These are phyloP conservation scores for Alectoris magna DNA, from an alignment of 2,797 vertebrate species.

Conservation along the genomic window DNA sequence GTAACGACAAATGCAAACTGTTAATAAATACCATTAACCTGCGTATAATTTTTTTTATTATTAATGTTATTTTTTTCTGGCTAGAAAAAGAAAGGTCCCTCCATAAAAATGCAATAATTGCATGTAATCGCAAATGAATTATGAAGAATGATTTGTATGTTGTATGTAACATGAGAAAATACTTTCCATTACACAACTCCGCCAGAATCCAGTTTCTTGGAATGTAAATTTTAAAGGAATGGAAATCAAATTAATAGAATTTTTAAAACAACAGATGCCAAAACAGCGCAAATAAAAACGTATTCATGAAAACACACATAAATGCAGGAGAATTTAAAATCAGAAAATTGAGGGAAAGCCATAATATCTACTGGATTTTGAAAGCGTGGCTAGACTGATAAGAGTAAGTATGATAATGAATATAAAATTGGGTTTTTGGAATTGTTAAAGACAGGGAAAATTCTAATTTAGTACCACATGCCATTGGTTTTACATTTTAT, in stretches of 20 bases:
- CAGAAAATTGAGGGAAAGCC: not conserved
- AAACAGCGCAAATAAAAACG: not conserved
- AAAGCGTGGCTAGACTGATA: slow-evolving; percentile 37
- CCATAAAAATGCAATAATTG: not conserved
- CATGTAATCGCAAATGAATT: not conserved
- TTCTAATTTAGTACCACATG: not conserved
- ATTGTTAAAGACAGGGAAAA: slow-evolving; percentile 30
- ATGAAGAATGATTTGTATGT: not conserved
- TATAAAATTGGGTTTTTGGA: slow-evolving; percentile 22
- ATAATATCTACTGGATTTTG: slow-evolving; percentile 25
- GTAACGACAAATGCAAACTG: not conserved
- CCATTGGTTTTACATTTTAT: not conserved
- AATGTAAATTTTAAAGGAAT: not conserved
- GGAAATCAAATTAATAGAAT: not conserved
- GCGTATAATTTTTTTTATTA: not conserved
- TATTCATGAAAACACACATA: not conserved
- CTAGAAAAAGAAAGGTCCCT: not conserved
- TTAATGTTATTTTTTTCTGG: not conserved
- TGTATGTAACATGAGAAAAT: not conserved
- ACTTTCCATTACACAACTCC: not conserved
- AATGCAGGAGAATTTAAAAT: slow-evolving; percentile 22
- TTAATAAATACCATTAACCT: not conserved
- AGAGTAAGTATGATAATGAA: slow-evolving; percentile 35
- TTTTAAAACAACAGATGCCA: not conserved
- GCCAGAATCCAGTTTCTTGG: not conserved